A percentile compares a stretch with the other conserved stretches of the same genome.
phyloP scores from a whole-genome alignment of 2,888 invertebrate species.

The Candidula unifasciata region DNA sequence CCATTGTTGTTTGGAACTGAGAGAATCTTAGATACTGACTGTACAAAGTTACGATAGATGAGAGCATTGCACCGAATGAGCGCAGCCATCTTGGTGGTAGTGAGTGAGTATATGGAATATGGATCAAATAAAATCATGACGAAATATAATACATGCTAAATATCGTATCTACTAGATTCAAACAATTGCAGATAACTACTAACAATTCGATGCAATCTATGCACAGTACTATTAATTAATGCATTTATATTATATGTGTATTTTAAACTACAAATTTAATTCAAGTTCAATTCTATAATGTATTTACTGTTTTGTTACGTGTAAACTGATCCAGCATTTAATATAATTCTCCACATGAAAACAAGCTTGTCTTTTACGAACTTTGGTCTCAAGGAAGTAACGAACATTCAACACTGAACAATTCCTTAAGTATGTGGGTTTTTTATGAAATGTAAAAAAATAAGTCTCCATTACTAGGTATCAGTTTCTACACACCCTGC shows the following conservation, averaged over 20 bases:
- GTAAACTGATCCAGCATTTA: background rate
- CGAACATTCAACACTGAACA: too few relatives aligned
- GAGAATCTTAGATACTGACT: background rate
- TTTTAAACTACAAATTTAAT: background rate
- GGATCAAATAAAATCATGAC: too few relatives aligned
- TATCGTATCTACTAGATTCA: too few relatives aligned
- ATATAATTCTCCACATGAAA: background rate
- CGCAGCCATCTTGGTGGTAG: slow-evolving; percentile 39
- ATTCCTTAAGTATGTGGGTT: too few relatives aligned
- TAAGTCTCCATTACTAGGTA: too few relatives aligned
- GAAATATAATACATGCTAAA: too few relatives aligned
- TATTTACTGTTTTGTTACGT: background rate
- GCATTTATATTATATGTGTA: background rate
- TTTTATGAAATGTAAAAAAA: too few relatives aligned
- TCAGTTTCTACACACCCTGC: too few relatives aligned
- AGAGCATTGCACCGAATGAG: slow-evolving; percentile 30
- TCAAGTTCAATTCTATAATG: background rate
- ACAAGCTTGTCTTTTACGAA: too few relatives aligned
- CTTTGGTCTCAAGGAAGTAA: too few relatives aligned
- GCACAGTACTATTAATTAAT: background rate
- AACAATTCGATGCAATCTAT: background rate
- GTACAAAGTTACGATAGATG: slow-evolving; percentile 20
- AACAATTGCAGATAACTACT: background rate
- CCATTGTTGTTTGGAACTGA: slow-evolving; percentile 16
- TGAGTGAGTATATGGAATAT: too few relatives aligned